A percentile compares a stretch with the other conserved stretches of the same genome.
phyloP scores from a whole-genome alignment of 2,113 vertebrate genomes.

The Callithrix jacchus region DNA sequence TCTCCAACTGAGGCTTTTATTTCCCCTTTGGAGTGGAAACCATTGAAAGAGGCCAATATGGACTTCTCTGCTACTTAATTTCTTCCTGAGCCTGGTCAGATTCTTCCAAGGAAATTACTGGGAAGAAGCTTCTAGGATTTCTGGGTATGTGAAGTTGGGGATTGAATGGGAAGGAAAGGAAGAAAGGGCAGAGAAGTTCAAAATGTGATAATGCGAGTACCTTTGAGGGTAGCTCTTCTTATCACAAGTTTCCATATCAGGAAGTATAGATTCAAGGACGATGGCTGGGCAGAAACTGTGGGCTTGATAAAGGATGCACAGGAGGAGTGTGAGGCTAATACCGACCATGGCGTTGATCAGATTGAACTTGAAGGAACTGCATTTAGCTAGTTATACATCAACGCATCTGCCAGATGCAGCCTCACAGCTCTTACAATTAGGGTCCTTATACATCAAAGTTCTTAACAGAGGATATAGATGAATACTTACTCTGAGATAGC shows the following conservation, averaged over 20 bases:
- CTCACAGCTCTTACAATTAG: rapidly evolving
- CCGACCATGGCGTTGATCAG: background rate
- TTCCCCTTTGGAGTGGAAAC: background rate
- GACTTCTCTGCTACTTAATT: background rate
- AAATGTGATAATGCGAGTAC: background rate
- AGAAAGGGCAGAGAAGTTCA: background rate
- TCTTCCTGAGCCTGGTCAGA: background rate
- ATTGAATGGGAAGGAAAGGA: background rate
- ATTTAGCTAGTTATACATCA: background rate
- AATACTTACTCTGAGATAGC: background rate
- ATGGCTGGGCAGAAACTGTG: rapidly evolving
- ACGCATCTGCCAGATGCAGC: background rate
- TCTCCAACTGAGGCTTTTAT: background rate
- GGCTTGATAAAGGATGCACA: background rate
- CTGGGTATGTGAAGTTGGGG: background rate
- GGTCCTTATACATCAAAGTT: background rate
- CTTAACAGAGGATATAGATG: background rate
- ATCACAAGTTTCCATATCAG: background rate
- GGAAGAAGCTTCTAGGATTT: background rate
- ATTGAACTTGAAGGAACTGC: background rate
- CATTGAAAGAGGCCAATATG: background rate
- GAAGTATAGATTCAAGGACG: background rate
- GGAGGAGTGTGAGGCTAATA: background rate
- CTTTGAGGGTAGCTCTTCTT: background rate
- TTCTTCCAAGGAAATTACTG: background rate